phyloP scores from a whole-genome alignment of 2,888 invertebrate species.

The Drosophila paranaensis region DNA sequence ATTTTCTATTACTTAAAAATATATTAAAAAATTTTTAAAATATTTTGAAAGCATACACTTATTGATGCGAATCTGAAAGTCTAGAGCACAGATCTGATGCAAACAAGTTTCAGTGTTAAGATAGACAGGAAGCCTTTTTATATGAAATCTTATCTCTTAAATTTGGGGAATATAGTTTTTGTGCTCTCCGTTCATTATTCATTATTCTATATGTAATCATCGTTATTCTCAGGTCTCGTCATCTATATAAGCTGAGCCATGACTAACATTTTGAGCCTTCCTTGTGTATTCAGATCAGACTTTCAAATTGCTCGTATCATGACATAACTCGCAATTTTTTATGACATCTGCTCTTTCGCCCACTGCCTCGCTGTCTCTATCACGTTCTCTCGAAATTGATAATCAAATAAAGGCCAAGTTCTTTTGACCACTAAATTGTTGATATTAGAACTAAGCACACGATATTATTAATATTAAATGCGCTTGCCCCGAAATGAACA shows the following conservation, averaged over 20 bases:
- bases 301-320: slow-evolving; percentile 1
- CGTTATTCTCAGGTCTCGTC: neutral
- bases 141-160: neutral
- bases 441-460: slow-evolving; percentile 69
- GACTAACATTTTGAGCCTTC: neutral
- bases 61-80: too few species aligned
- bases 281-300: slow-evolving; percentile 5
- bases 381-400: slow-evolving; percentile 38
- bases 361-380: neutral
- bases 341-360: slow-evolving; percentile 32
- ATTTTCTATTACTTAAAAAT: too few species aligned
- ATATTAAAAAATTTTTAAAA: too few species aligned
- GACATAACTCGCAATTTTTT: slow-evolving; percentile 51
- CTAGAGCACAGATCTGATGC: neutral
- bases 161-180: neutral
- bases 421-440: slow-evolving; percentile 51
- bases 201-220: neutral
- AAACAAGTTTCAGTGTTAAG: neutral
- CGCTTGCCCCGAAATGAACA: slow-evolving; percentile 42
- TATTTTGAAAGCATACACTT: too few species aligned
- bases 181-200: neutral
- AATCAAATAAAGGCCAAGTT: slow-evolving; percentile 49
- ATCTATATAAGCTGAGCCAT: neutral
- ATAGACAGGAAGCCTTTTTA: neutral
- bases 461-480: slow-evolving; percentile 78